These are phyloP conservation scores for Coluber constrictor DNA, from an alignment of 2,797 vertebrate species.

Conservation along the genomic window DNA sequence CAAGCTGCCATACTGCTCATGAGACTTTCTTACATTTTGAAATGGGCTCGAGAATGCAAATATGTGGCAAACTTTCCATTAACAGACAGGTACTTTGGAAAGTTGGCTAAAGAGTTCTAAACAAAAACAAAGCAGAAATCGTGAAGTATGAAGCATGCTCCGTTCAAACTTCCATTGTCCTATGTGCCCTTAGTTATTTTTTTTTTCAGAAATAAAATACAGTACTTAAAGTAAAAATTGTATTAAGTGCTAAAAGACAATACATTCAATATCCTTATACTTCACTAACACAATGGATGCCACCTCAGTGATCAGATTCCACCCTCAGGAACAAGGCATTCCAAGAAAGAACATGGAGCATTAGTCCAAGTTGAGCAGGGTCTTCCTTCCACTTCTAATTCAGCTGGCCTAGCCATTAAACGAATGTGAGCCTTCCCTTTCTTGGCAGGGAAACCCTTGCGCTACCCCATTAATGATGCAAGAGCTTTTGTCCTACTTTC, in stretches of 20 bases:
- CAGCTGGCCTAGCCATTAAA: neutral
- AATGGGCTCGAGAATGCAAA: neutral
- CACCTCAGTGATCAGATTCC: neutral
- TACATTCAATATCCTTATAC: neutral
- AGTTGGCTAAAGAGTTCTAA: neutral
- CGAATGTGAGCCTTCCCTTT: fast-evolving
- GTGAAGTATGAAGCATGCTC: neutral
- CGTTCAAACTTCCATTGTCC: neutral
- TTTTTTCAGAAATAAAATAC: neutral
- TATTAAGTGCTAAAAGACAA: neutral
- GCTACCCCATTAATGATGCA: neutral
- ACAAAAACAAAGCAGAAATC: neutral
- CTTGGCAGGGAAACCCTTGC: fast-evolving
- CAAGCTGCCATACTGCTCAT: neutral
- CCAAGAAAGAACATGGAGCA: neutral
- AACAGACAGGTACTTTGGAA: neutral
- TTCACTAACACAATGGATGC: neutral
- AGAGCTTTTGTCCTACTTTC: neutral
- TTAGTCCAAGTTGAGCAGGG: neutral
- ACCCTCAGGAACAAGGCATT: neutral
- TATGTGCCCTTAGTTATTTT: neutral
- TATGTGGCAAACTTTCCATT: neutral
- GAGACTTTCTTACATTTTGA: neutral
- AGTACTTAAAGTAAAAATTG: neutral
- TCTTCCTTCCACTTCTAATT: neutral